Evolutionary conservation across 1,140 invertebrate species (phyloP), one percentile per base, ranked within the genome.

Genomic region (Chymomyza costata): DNA sequence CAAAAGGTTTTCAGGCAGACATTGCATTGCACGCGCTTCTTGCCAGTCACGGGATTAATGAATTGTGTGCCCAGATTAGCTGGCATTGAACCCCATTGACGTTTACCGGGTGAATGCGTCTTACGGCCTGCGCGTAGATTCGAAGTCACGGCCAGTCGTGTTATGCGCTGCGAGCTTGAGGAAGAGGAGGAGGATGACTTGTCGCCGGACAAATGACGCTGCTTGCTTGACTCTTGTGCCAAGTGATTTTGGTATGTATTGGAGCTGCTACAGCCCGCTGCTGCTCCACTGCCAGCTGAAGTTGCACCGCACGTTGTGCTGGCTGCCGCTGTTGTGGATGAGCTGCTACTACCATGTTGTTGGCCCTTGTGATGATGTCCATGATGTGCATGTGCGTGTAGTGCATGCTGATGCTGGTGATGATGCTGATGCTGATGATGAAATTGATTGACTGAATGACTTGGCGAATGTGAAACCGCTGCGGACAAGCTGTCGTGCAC

Each of bases 1-100:
- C 98, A 99, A 87, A 99, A 99, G 18, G 97, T 99, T 86, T 99
- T 99, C 43, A 98, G 88, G 84, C 98, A 99, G 21, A 97, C 96
- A 74, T 97, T 97, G 86, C 98, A 99, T 82, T 99, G 95, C 3
- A 99, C 98, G 54, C 98, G 90, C 84, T 99, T 98, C 86, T 97
- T 97, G 0, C 95, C 95, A 1, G 94, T 95, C 0, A 94, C 90
- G 0, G 95, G 95, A 83, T 97, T 97, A 40, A 96, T 95, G 50
- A 95, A 94, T 62, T 95, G 93, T 0, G 94, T 95, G 2, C 94
- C 94, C 49, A 96, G 86, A 68, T 96, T 95, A 0, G 94, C 89
- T 0, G 97, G 96, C 69, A 95, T 87, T 0, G 92, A 90, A 39
- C 94, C 93, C 95, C 96, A 98, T 66, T 95, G 93, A 10, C 95